Evolutionary conservation across 2,797 vertebrate genomes (phyloP).

Genomic region (Tokudaia tokunoshimensis): DNA sequence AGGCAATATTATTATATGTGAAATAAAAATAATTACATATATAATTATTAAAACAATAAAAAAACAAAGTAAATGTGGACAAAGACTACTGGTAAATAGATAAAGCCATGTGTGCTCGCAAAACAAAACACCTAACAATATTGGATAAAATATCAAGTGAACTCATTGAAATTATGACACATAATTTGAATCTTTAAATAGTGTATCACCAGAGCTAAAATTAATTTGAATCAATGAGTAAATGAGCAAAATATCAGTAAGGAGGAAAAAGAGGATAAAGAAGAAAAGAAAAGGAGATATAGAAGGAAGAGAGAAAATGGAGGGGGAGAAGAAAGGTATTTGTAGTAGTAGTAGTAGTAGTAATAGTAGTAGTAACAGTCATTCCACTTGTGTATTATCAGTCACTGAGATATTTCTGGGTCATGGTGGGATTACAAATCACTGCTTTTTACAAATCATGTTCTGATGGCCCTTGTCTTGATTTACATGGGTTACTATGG

Average conservation of each 20-base stretch:
- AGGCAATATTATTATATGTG: not conserved
- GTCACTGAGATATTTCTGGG: not conserved
- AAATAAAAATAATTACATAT: slow-evolving; percentile 31
- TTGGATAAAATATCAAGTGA: slow-evolving; percentile 38
- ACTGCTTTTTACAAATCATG: not conserved
- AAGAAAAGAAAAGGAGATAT: not conserved
- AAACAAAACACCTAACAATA: not conserved
- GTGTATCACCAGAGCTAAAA: not conserved
- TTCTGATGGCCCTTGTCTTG: not conserved
- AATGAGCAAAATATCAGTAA: not conserved
- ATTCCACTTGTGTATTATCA: not conserved
- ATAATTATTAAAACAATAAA: not conserved
- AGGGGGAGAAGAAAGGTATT: not conserved
- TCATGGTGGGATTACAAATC: not conserved
- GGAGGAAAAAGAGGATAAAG: not conserved
- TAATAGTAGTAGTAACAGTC: no score
- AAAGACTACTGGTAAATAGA: not conserved
- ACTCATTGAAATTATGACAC: not conserved
- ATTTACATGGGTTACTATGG: not conserved
- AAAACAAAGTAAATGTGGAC: not conserved
- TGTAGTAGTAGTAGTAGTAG: not conserved
- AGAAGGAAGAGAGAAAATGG: not conserved
- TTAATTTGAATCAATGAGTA: not conserved
- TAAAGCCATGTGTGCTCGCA: not conserved
- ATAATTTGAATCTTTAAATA: slow-evolving; percentile 8